Evolutionary conservation across 2,113 vertebrate species (phyloP), one percentile per base, ranked within the genome.

Genomic region (Ceuthmochares aereus): DNA sequence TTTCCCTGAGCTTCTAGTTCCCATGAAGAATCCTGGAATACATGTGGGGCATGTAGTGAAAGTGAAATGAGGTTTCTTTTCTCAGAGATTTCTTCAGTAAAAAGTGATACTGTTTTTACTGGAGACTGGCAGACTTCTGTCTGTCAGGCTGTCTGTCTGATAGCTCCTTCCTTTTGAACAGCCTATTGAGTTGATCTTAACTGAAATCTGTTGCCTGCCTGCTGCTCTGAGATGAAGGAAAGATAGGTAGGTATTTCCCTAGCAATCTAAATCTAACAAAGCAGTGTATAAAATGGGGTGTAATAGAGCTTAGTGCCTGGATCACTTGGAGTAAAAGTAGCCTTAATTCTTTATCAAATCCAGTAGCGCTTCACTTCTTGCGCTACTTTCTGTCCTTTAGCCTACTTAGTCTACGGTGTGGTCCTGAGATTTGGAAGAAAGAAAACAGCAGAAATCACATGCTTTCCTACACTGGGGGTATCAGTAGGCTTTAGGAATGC

Each of bases 21-120:
- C 15, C 40, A 1, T 20, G 43, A 25, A 59, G n/a, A 72, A 34
- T 56, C 29, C 26, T 60, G 49, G 52, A 73, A n/a, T 68, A 16
- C 21, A 72, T 7, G 0, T 6, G 52, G 59, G 72, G 15, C 9
- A 42, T 37, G 40, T n/a, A 0, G 0, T 19, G 4, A 37, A 52
- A 87, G 17, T 64, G 68, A 77, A 78, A 36, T 9, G 5, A 25
- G 5, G 5, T 45, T 81, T 87, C 12, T 59, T 75, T 60, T 30
- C 40, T 81, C 42, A 32, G 55, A 75, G 12, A 37, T 18, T 21
- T 77, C 32, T 81, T 29, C 32, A 59, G 32, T 75, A 51, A 79
- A 82, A 78, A 22, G 4, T 42, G 62, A 58, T 5, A 0, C 13
- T 12, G 11, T 32, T 87, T 84, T 75, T 47, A 52, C 32, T 29